Evolutionary conservation across 2,888 invertebrate species (phyloP).

Genomic region (Peribatodes rhomboidaria): DNA sequence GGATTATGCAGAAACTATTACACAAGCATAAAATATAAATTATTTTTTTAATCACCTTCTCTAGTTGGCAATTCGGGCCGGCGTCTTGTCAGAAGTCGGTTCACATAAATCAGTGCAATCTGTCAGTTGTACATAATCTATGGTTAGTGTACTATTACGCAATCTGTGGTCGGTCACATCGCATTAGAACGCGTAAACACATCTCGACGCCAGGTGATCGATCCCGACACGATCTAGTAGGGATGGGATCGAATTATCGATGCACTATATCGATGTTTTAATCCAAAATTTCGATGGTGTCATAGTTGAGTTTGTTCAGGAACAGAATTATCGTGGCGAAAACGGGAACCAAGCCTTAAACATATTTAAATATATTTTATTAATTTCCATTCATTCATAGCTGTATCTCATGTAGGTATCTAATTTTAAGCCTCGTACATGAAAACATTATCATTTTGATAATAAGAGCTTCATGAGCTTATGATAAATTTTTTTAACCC

Average conservation of each 20-base stretch:
- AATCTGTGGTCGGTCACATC: conserved; percentile 45
- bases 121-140: conserved; percentile 19
- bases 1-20: no score
- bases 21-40: neutral
- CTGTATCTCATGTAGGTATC: no score
- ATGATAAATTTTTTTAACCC: no score
- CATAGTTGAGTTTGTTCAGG: no score
- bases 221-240: conserved; percentile 45
- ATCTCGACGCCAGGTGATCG: conserved; percentile 59
- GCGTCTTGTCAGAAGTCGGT: conserved; percentile 2
- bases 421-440: no score
- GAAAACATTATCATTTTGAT: no score
- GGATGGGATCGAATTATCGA: conserved; percentile 38
- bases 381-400: no score
- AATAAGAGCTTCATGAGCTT: no score
- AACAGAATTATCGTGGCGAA: no score
- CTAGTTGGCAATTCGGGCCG: neutral
- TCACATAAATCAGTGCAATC: conserved; percentile 14
- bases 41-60: neutral
- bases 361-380: no score
- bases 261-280: conserved; percentile 26
- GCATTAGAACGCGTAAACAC: conserved; percentile 48
- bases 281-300: neutral
- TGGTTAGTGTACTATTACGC: conserved; percentile 16
- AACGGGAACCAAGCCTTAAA: no score